Base-by-base conservation (phyloP, 2,888 invertebrate genomes). In the Eilema griseolum region DNA sequence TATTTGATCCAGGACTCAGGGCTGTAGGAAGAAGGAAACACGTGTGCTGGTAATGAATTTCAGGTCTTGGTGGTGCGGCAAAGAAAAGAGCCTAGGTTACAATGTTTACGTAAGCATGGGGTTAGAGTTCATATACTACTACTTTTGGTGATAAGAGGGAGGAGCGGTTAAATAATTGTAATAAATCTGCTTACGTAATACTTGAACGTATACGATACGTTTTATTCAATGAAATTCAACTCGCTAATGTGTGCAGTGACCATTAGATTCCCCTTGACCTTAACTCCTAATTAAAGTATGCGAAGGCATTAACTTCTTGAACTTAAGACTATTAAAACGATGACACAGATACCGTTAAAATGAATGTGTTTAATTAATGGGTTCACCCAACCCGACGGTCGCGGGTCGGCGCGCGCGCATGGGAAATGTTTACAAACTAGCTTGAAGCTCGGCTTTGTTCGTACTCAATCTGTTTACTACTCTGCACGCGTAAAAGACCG, bases 351-450 rank as follows among this genome's bases (percentile, higher is more conserved):
- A 62, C 70, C 70, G 70, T 70, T 70, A 70, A 46, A 63, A 62
- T 24, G 59, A 76, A 72, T 72, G 67, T 71, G 67, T 75, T 68
- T 77, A 82, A 82, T 82, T 63, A 82, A 76, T 69, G 78, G 69
- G 81, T 75, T 70, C 78, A 82, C 64, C 82, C 64, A 73, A 72
- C 78, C 61, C 71, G n/a, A 26, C 67, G 67, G 80, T 73, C 62
- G 68, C 78, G 76, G 80, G 82, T 81, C 80, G 80, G 75, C 63
- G 69, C 62, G n/a, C 41, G 67, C 61, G 68, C 69, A 60, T 77
- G 75, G 75, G 80, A 81, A 81, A 71, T 61, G 63, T 72, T 69
- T 69, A 66, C 67, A 65, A 60, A 70, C 56, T 57, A 69, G 64
- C 61, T 65, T 72, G 7, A 24, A 28, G 20, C 67, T 41, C 52